phyloP scores from a whole-genome alignment of 1,140 invertebrate species.

The Eumeta japonica region DNA sequence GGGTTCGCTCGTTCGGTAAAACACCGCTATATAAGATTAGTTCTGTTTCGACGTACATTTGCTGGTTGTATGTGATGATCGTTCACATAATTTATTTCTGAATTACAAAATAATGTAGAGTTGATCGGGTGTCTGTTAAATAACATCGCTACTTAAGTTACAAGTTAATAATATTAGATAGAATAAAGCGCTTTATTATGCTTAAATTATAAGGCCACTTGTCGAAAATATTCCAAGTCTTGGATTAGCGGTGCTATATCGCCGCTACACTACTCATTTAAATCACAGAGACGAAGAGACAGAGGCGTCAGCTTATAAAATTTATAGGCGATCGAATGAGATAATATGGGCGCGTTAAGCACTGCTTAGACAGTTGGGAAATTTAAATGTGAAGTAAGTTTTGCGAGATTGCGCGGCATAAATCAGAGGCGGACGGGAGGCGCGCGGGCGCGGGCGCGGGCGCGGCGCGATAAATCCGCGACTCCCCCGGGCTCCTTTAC shows the following conservation, averaged over 20 bases:
- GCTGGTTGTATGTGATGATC: too few relatives aligned
- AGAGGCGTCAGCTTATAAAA: slow-evolving; percentile 54
- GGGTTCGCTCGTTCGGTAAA: slow-evolving; percentile 48
- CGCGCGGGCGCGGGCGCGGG: slow-evolving; percentile 16
- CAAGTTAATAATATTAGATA: too few relatives aligned
- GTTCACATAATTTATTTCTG: too few relatives aligned
- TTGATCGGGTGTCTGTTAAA: too few relatives aligned
- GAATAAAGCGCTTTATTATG: too few relatives aligned
- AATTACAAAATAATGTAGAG: too few relatives aligned
- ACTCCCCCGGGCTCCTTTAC: slow-evolving; percentile 46
- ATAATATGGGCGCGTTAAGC: slow-evolving; percentile 56
- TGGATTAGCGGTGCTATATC: too few relatives aligned
- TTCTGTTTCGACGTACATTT: slow-evolving; percentile 21
- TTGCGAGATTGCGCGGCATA: slow-evolving; percentile 55
- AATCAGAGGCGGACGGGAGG: slow-evolving; percentile 37
- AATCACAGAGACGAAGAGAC: slow-evolving; percentile 25
- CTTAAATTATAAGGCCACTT: too few relatives aligned
- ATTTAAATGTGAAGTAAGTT: slow-evolving; percentile 59
- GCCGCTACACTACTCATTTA: too few relatives aligned
- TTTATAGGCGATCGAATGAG: slow-evolving; percentile 57
- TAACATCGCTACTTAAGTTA: too few relatives aligned
- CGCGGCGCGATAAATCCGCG: slow-evolving; percentile 45
- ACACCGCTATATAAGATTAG: slow-evolving; percentile 29
- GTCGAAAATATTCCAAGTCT: too few relatives aligned
- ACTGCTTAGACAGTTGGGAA: slow-evolving; percentile 56